phyloP scores from a whole-genome alignment of 2,888 invertebrate genomes.

The Sarcophaga variegata region DNA sequence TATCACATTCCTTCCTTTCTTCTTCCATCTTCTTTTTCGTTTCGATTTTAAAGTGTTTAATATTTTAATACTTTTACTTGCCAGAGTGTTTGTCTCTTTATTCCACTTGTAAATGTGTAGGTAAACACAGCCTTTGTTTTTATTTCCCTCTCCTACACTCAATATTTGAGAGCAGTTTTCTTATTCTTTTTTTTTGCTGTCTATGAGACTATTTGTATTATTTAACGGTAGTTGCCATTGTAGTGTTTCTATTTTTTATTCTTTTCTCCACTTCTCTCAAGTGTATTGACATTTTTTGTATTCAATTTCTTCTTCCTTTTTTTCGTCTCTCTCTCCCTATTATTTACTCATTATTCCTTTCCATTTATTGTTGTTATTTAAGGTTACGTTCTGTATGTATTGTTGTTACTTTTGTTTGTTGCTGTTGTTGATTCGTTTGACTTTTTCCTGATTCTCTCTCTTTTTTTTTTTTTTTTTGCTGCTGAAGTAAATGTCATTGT shows the following conservation, averaged over 20 bases:
- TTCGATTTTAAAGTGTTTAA: neutral
- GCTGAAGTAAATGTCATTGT: conserved; percentile 18
- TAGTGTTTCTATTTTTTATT: neutral
- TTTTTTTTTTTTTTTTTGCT: neutral
- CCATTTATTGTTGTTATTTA: conserved; percentile 31
- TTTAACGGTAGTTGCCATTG: neutral
- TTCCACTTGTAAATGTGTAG: neutral
- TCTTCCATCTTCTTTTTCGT: neutral
- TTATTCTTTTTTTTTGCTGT: conserved; percentile 3
- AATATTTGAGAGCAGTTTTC: neutral
- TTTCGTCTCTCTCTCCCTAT: neutral
- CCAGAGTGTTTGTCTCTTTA: neutral
- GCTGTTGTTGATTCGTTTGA: neutral
- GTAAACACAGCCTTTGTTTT: neutral
- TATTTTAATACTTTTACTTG: conserved; percentile 7
- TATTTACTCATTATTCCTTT: conserved; percentile 9
- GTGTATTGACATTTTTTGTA: conserved; percentile 30
- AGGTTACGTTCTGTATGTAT: neutral
- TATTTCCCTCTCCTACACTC: neutral
- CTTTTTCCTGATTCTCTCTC: neutral
- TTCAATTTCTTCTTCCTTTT: neutral
- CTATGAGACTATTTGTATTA: conserved; percentile 15
- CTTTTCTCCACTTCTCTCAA: conserved; percentile 1
- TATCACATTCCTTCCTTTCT: neutral
- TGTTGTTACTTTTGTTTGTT: neutral